Conservation (phyloP, 2,797 vertebrate genomes). For the Streptopelia turtur region DNA sequence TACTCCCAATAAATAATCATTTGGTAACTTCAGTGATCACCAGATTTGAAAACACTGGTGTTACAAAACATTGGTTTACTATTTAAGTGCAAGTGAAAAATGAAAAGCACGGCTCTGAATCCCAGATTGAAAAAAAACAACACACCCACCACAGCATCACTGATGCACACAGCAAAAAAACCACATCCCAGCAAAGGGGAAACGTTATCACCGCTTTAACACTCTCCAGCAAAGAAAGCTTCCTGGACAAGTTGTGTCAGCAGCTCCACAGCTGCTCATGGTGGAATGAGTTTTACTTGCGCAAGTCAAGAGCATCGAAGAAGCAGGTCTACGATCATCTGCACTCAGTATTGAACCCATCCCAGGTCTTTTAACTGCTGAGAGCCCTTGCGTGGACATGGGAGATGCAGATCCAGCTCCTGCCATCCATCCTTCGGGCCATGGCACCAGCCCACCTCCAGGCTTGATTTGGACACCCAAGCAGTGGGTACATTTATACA, state of each 20-base stretch:
- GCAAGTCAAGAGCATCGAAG: not conserved
- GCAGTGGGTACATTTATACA: too few species aligned
- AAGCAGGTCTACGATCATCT: fast-evolving
- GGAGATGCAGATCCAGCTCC: not conserved
- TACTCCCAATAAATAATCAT: constrained; percentile 11
- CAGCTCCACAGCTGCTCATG: not conserved
- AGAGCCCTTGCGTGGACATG: not conserved
- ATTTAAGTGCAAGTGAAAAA: not conserved
- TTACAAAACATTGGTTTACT: constrained; percentile 2
- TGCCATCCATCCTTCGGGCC: fast-evolving
- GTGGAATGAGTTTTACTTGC: not conserved
- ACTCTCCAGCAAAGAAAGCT: not conserved
- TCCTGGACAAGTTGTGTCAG: not conserved
- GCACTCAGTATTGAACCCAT: not conserved
- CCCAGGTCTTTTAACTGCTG: not conserved
- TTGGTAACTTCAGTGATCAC: not conserved
- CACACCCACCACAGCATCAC: not conserved
- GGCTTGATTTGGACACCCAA: not conserved
- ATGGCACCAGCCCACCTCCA: fast-evolving
- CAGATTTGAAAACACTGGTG: not conserved
- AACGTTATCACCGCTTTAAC: not conserved
- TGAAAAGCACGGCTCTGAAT: not conserved
- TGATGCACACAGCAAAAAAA: not conserved
- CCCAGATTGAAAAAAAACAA: not conserved
- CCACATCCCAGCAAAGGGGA: not conserved